Evolutionary conservation across 2,797 vertebrate species (phyloP), one percentile per base, ranked within the genome.

Genomic region (Clarias platycephalus): DNA sequence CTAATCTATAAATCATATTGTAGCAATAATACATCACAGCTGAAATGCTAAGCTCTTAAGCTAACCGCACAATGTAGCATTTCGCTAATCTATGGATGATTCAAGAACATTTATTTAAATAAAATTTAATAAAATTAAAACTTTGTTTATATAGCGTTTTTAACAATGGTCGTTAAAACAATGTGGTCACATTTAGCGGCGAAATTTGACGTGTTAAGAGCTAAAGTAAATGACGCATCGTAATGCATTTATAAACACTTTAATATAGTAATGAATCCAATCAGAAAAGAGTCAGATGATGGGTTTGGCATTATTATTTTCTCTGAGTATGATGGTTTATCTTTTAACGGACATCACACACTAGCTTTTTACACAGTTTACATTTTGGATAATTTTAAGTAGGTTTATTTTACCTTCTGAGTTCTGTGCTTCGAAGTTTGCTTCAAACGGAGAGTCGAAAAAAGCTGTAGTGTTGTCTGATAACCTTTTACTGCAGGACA

Each of bases 391-490:
- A 0, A 6, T 9, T 9, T 37, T 20, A 60, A 34, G 37, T 3
- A 53, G 20, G 20, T 62, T 15, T n/a, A 15, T 88, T 85, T 40
- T 92, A 99, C 97, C 97, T 44, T 97, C 97, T 58, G 96, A 93
- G 93, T 96, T 96, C 88, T 95, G 93, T 86, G 92, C 95, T 88
- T 96, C 94, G 0, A 97, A 97, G 68, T 95, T 93, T 0, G 94
- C 95, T 91, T 98, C 96, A 90, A 97, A 91, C 0, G 97, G 96
- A 88, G 95, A 94, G 40, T 97, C 96, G 0, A 97, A 99, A 89
- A 98, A 96, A 0, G 93, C 90, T 0, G 93, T 90, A 0, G 94
- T 81, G 12, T 96, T 96, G 71, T 97, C 97, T 1, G 90, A 89
- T 5, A 91, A 74, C 75, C 93, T 96, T 91, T 95, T 97, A 91